Conservation (phyloP, 2,888 invertebrate genomes). For the Romanomermis culicivorax region DNA sequence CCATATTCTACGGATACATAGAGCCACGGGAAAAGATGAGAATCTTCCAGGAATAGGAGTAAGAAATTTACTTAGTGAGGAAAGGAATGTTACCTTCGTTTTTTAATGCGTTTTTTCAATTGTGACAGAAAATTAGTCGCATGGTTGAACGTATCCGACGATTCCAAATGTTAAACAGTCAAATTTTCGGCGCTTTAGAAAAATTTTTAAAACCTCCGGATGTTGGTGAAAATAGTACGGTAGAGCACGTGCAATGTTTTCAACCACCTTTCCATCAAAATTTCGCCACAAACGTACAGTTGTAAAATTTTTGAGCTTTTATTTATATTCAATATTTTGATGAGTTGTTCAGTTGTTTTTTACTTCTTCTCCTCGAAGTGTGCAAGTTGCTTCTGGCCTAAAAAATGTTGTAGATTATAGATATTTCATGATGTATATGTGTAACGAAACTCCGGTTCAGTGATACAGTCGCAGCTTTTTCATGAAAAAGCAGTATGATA, state of each 20-base stretch:
- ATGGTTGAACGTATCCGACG: slow-evolving; percentile 93
- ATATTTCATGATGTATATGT: too few species aligned
- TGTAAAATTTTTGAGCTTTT: background rate
- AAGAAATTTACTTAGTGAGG: slow-evolving; percentile 34
- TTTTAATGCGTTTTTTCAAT: slow-evolving; percentile 2
- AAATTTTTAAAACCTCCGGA: slow-evolving; percentile 26
- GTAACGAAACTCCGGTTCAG: too few species aligned
- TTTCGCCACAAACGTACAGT: slow-evolving; percentile 29
- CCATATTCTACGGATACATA: slow-evolving; percentile 78
- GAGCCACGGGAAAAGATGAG: slow-evolving; percentile 87
- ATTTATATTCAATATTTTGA: background rate
- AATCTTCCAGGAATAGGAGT: slow-evolving; percentile 70
- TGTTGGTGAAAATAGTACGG: slow-evolving; percentile 39
- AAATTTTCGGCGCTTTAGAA: slow-evolving; percentile 31
- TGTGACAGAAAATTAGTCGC: slow-evolving; percentile 58
- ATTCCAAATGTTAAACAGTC: slow-evolving; percentile 92
- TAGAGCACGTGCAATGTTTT: slow-evolving; percentile 88
- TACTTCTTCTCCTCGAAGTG: too few species aligned
- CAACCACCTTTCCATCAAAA: slow-evolving; percentile 72
- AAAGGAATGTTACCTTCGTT: slow-evolving; percentile 4
- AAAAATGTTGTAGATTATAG: too few species aligned
- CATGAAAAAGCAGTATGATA: too few species aligned
- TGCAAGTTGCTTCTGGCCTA: too few species aligned
- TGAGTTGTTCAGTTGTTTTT: background rate
- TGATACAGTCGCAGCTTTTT: too few species aligned